Evolutionary conservation across 2,797 vertebrate species (phyloP), one percentile per base, ranked within the genome.

Genomic region (Myotis myotis): DNA sequence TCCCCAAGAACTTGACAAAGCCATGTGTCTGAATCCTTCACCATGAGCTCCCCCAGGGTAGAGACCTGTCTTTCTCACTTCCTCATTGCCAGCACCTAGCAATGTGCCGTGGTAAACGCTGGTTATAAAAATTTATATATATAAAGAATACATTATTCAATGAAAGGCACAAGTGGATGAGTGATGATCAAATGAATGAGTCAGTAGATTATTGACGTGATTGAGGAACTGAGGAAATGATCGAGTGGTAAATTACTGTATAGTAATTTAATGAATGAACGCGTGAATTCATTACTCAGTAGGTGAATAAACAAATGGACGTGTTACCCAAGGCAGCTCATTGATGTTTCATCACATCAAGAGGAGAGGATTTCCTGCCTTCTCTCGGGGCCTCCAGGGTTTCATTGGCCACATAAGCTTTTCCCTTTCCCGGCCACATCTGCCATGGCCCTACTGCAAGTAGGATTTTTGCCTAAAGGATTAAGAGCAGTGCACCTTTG

Each of bases 401-500:
- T 68, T 70, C 53, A 66, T 6, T 17, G 66, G 75, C 20, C 62
- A 30, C 6, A 3, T 13, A 66, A 28, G 20, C 8, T 87, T 87
- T 55, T 66, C 23, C 23, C 60, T 41, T 81, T 36, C 80, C 13
- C 0, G 30, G 17, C 36, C 71, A 7, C 1, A 3, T 28, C 19
- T 91, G 3, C 44, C 17, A 51, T 36, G 78, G 53, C 66, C 6
- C 76, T 12, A 1, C 6, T 41, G 19, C 16, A 72, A 78, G 15
- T 41, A 71, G 47, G 9, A 72, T 51, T 91, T 95, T 55, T n/a
- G 4, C 87, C 49, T 78, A 15, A 96, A 71, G 83, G 70, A 82
- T 84, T 91, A 94, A 95, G 93, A 96, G 28, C 87, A 89, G 74
- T 38, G 51, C 64, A 86, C 75, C 19, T 97, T 91, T 95, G 96